phyloP scores from a whole-genome alignment of 2,888 invertebrate genomes.

The Drosophila rellima region DNA sequence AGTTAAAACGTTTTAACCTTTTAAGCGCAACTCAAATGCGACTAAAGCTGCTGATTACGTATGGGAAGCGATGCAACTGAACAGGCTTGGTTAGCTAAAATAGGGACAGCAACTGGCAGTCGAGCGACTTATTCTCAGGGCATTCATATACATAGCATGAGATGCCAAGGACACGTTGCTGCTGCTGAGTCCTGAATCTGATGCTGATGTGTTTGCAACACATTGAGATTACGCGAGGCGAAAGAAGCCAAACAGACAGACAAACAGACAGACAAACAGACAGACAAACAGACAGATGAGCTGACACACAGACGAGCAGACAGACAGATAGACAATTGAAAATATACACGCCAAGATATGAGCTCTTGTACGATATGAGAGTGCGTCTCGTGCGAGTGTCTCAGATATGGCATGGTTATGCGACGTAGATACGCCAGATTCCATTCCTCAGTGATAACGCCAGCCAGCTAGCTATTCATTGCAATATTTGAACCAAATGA shows the following conservation, averaged over 20 bases:
- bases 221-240: constrained; percentile 76
- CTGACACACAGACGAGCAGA: constrained; percentile 30
- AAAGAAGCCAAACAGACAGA: constrained; percentile 43
- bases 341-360: constrained; percentile 56
- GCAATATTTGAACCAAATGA: constrained; percentile 42
- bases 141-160: constrained; percentile 1
- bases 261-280: constrained; percentile 24
- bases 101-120: constrained; percentile 33
- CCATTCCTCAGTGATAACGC: constrained; percentile 35
- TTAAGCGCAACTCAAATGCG: constrained; percentile 76
- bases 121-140: constrained; percentile 5
- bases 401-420: constrained; percentile 51
- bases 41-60: constrained; percentile 61
- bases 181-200: constrained; percentile 41
- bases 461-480: constrained; percentile 34
- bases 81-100: constrained; percentile 21
- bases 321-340: constrained; percentile 59
- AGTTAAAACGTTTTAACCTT: constrained; percentile 76
- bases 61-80: constrained; percentile 14
- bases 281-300: constrained; percentile 20
- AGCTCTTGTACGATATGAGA: constrained; percentile 23
- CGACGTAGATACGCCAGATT: constrained; percentile 54
- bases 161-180: constrained; percentile 59
- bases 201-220: constrained; percentile 65
- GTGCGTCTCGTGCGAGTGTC: constrained; percentile 26